Base-by-base conservation (phyloP, 1,140 invertebrate genomes). In the Conus ventricosus region DNA sequence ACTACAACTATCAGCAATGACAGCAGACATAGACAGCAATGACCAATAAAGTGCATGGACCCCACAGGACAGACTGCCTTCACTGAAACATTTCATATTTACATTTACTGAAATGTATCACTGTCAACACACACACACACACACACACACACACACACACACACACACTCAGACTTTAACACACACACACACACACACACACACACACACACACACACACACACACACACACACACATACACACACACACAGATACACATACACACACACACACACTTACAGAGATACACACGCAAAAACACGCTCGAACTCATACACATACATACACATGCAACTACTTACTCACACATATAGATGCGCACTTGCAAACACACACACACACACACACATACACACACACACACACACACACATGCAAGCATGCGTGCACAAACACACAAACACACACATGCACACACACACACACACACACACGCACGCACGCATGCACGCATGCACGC, bases 191-290 rank as follows among this genome's bases (percentile, higher is more conserved):
- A 75, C 67, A 75, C 67, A 75, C 67, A 75, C 67, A 75, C 67
- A 75, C 67, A 75, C 67, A 75, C 67, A 7, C 67, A 78, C 76
- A 78, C 76, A 78, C 76, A 78, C 76, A 78, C 76, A 78, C 76
- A 39, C n/a, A 78, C 76, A 78, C 76, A 39, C 76, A 71, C 76
- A 4, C 76, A 51, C 76, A 39, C 4, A 71, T 4, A 20, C 60
- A 75, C 20, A 75, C 20, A 75, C 20, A 75, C 20, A 75, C 67
- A 75, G 4, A 75, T 7, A 75, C 67, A 20, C 17, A 75, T 7
- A 75, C 17, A 75, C 57, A 75, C 17, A 75, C 67, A 39, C 39
- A 39, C 39, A 39, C 39, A 39, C 0, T 39, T 39, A 39, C 39
- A 39, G 39, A 39, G 39, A 39, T 39, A 39, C 39, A 63, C 71